Evolutionary conservation across 1,140 invertebrate genomes (phyloP).

Genomic region (Tetragonula clypearis): DNA sequence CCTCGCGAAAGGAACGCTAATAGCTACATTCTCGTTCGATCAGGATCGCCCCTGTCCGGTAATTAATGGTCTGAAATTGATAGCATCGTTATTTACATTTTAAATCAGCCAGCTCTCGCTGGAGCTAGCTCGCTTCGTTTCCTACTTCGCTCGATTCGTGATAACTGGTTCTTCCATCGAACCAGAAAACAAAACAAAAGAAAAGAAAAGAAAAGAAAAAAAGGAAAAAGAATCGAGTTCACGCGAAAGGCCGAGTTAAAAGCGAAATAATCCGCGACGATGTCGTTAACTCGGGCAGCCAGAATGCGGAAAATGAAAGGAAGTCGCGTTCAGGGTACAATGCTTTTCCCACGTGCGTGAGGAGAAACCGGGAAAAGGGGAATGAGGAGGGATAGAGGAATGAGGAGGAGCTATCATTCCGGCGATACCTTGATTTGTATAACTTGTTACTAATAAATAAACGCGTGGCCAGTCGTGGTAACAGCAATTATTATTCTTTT

Average conservation of each 20-base stretch:
- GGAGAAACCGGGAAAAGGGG: not conserved
- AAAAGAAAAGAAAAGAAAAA: too few relatives aligned
- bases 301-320: conserved; percentile 45
- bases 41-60: not conserved
- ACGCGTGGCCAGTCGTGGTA: conserved; percentile 41
- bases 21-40: not conserved
- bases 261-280: not conserved
- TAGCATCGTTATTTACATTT: conserved; percentile 4
- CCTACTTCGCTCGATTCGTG: not conserved
- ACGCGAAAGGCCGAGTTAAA: not conserved
- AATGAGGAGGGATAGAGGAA: conserved; percentile 22
- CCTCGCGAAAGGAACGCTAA: not conserved
- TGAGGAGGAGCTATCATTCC: conserved; percentile 36
- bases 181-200: too few relatives aligned
- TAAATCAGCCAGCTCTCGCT: not conserved
- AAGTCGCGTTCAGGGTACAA: conserved; percentile 7
- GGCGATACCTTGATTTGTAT: conserved; percentile 53
- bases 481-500: conserved; percentile 57
- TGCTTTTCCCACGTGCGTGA: conserved; percentile 36
- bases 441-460: conserved; percentile 66
- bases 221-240: not conserved
- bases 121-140: not conserved
- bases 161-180: not conserved
- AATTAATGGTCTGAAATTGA: conserved; percentile 14
- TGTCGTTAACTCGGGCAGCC: not conserved